Conservation (phyloP, 2,797 vertebrate species). For the Muraenolepis orangiensis region DNA sequence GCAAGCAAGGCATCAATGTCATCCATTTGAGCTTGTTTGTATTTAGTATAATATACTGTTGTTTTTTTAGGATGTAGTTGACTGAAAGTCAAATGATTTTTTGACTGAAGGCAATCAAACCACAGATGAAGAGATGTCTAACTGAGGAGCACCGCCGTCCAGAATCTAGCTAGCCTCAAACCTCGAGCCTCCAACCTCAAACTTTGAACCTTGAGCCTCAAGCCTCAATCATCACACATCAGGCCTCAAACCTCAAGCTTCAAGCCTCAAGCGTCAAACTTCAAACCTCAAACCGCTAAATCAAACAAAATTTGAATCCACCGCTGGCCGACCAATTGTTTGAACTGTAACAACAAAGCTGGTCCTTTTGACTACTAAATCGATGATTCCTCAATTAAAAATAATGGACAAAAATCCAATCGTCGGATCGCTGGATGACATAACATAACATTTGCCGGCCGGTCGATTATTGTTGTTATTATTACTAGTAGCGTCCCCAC, state of each 20-base stretch:
- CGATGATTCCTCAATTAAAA: not conserved
- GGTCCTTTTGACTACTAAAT: not conserved
- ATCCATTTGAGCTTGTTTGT: not conserved
- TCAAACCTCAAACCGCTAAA: not conserved
- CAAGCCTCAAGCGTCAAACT: too few species aligned
- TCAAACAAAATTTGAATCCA: not conserved
- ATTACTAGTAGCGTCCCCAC: not conserved
- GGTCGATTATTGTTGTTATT: too few species aligned
- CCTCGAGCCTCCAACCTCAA: not conserved
- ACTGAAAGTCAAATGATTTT: not conserved
- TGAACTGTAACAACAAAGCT: not conserved
- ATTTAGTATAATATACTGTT: not conserved
- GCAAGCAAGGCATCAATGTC: not conserved
- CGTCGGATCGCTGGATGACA: too few species aligned
- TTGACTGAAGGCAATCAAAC: too few species aligned
- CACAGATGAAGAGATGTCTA: not conserved
- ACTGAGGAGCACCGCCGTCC: not conserved
- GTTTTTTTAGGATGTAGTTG: not conserved
- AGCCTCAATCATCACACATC: too few species aligned
- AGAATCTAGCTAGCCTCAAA: not conserved
- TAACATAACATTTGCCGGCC: not conserved
- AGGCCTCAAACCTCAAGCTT: too few species aligned
- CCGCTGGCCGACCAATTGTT: not conserved
- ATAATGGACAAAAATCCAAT: conserved; percentile 11
- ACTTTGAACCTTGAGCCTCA: too few species aligned